phyloP scores from a whole-genome alignment of 2,113 vertebrate species.

The Choloepus hoffmanni region DNA sequence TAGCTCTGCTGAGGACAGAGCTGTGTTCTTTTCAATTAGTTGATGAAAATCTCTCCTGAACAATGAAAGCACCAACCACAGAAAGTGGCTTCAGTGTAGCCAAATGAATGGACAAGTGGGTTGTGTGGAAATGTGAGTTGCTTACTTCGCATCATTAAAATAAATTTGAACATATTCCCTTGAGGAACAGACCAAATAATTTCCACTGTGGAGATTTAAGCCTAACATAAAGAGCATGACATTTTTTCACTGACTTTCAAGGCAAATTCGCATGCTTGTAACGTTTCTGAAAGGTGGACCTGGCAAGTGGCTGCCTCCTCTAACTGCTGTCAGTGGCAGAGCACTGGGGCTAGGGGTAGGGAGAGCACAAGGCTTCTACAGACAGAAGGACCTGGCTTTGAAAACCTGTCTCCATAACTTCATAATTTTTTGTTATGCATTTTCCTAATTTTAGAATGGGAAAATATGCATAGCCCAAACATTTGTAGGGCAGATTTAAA shows the following conservation, averaged over 20 bases:
- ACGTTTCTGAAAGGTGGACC: slow-evolving; percentile 28
- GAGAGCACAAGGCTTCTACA: fast-evolving
- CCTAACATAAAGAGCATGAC: not conserved
- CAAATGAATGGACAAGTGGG: slow-evolving; percentile 57
- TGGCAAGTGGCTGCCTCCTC: not conserved
- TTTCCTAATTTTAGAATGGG: slow-evolving; percentile 35
- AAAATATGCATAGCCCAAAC: not conserved
- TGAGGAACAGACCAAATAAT: slow-evolving; percentile 60
- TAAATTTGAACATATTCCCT: slow-evolving; percentile 66
- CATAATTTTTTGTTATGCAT: not conserved
- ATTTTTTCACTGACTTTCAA: slow-evolving; percentile 59
- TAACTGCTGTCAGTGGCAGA: not conserved
- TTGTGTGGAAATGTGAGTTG: slow-evolving; percentile 55
- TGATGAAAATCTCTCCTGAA: slow-evolving; percentile 75
- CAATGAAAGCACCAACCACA: slow-evolving; percentile 62
- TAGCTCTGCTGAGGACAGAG: slow-evolving; percentile 67
- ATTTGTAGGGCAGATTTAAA: not conserved
- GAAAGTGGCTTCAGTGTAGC: slow-evolving; percentile 28
- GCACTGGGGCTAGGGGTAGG: fast-evolving
- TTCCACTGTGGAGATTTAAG: slow-evolving; percentile 8
- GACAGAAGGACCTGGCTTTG: not conserved
- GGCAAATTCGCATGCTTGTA: slow-evolving; percentile 39
- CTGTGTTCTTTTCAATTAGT: slow-evolving; percentile 75
- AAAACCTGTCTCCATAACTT: not conserved
- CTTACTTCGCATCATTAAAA: slow-evolving; percentile 70